These are phyloP conservation scores for Lamprologus tigripictilis DNA, from an alignment of 2,113 vertebrate genomes.

Conservation along the genomic window DNA sequence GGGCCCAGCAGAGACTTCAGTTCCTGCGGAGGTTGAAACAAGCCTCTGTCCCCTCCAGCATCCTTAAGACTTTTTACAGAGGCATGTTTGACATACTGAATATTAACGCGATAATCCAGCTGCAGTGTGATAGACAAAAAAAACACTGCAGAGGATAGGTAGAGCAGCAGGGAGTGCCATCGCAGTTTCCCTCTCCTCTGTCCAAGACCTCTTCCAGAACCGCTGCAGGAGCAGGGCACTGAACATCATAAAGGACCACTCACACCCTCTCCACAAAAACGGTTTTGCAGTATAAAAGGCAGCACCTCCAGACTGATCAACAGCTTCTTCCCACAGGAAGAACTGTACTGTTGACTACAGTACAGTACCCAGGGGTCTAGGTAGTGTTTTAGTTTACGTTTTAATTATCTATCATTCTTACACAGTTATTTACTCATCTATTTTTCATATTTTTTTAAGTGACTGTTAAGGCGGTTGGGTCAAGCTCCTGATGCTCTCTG, in stretches of 20 bases:
- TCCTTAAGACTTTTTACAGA: background rate
- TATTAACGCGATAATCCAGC: background rate
- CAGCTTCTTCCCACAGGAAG: background rate
- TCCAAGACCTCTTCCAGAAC: background rate
- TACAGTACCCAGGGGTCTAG: background rate
- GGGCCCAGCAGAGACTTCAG: background rate
- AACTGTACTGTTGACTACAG: background rate
- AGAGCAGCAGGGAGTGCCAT: background rate
- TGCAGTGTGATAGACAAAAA: background rate
- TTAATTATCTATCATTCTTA: background rate
- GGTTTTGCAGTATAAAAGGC: background rate
- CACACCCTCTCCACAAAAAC: background rate
- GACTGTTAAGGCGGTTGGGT: background rate
- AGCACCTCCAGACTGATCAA: background rate
- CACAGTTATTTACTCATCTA: background rate
- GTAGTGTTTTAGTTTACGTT: background rate
- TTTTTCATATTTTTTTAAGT: background rate
- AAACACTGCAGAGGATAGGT: background rate
- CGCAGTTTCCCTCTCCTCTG: background rate
- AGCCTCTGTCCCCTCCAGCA: background rate
- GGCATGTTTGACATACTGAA: background rate
- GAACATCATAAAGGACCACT: background rate
- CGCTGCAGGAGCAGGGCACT: background rate
- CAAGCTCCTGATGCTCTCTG: background rate
- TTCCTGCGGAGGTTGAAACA: background rate